Evolutionary conservation across 2,113 vertebrate species (phyloP).

Genomic region (Empidonax traillii): DNA sequence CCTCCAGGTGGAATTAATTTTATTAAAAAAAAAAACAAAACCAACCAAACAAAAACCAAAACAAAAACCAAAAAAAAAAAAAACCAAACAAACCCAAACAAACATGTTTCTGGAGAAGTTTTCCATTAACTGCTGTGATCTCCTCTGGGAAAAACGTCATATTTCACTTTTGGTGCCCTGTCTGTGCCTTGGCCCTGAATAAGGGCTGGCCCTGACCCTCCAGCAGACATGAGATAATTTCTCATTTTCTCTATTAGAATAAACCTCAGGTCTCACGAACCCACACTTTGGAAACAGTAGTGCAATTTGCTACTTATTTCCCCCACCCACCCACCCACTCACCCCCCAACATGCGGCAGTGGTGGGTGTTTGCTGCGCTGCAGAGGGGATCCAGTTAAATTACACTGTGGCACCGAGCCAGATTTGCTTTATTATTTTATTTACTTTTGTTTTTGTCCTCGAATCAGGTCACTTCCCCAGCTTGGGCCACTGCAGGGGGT

Average conservation of each 20-base stretch:
- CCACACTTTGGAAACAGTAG: neutral
- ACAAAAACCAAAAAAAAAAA: too few relatives aligned
- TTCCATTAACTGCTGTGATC: neutral
- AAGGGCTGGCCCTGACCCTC: neutral
- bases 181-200: neutral
- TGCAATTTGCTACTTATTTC: rapidly evolving
- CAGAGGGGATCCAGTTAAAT: neutral
- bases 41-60: too few relatives aligned
- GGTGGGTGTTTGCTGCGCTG: neutral
- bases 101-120: neutral
- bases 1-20: neutral
- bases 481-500: rapidly evolving
- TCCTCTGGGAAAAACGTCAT: neutral
- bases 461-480: neutral
- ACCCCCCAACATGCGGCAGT: neutral
- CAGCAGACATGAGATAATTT: neutral
- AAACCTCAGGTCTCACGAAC: neutral
- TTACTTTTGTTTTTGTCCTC: neutral
- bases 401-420: neutral
- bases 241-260: neutral
- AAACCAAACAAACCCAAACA: too few relatives aligned
- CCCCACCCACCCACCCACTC: too few relatives aligned
- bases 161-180: neutral
- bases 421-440: neutral
- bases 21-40: neutral